A percentile compares a stretch with the other conserved stretches of the same genome.
Conservation (phyloP, 2,797 vertebrate species). For the Smutsia gigantea region DNA sequence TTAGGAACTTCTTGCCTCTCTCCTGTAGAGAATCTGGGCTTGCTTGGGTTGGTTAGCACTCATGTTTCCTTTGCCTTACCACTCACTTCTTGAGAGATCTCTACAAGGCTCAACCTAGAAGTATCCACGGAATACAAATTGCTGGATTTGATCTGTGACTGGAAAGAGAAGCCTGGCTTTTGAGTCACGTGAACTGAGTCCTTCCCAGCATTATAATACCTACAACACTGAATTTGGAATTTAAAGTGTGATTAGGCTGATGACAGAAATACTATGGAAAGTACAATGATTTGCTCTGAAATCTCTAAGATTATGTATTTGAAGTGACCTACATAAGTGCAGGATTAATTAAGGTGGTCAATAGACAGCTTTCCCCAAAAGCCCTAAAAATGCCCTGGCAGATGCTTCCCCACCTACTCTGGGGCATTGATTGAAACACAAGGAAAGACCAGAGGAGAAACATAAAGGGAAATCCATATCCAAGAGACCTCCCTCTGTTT, state of each 20-base stretch:
- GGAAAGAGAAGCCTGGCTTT: background rate
- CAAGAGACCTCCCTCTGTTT: background rate
- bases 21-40: background rate
- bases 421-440: background rate
- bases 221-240: background rate
- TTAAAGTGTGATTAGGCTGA: background rate
- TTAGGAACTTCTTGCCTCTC: background rate
- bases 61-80: background rate
- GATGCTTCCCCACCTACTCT: background rate
- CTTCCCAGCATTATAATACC: background rate
- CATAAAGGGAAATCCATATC: background rate
- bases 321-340: background rate
- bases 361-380: slow-evolving; percentile 2
- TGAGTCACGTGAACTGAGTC: background rate
- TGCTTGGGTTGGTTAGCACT: background rate
- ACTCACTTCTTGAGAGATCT: background rate
- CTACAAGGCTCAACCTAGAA: background rate
- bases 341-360: background rate
- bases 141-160: background rate
- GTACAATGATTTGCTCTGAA: background rate
- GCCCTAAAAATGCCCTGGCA: background rate
- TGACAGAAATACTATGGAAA: background rate
- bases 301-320: background rate
- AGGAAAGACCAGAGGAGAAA: background rate
- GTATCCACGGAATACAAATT: background rate